Conservation (phyloP, 2,113 vertebrate genomes). For the Dascyllus trimaculatus region DNA sequence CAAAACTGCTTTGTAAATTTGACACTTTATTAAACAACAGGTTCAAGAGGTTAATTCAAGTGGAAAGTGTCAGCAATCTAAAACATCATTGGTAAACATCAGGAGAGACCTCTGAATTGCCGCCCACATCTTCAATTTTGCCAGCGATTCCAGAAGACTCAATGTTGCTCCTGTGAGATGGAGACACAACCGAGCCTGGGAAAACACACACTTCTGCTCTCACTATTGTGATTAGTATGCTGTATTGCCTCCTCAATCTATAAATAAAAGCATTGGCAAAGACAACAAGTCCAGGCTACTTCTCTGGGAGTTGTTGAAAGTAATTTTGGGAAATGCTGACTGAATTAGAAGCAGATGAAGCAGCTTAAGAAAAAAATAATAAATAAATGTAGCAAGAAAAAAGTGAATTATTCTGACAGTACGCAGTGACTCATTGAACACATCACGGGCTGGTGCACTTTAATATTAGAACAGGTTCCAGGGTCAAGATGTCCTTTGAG, state of each 20-base stretch:
- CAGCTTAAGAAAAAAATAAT: neutral
- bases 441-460: neutral
- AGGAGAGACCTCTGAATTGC: conserved; percentile 11
- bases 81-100: conserved; percentile 26
- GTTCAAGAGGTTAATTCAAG: conserved; percentile 33
- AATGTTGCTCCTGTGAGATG: conserved; percentile 13
- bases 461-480: no score
- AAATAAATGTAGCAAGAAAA: neutral
- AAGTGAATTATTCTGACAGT: conserved; percentile 20
- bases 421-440: neutral
- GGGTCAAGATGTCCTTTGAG: neutral
- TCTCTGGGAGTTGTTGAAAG: conserved; percentile 20
- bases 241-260: conserved; percentile 5
- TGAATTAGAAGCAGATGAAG: conserved; percentile 34
- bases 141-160: conserved; percentile 18
- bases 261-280: conserved; percentile 34
- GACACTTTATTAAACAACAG: neutral
- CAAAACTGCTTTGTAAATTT: neutral
- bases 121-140: conserved; percentile 17
- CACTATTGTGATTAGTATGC: conserved; percentile 41
- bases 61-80: conserved; percentile 17
- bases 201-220: conserved; percentile 13
- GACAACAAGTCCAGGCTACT: conserved; percentile 18
- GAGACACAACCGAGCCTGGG: conserved; percentile 14
- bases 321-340: conserved; percentile 16